Evolutionary conservation across 2,888 invertebrate species (phyloP), one percentile per base, ranked within the genome.

Genomic region (Linyphia triangularis): DNA sequence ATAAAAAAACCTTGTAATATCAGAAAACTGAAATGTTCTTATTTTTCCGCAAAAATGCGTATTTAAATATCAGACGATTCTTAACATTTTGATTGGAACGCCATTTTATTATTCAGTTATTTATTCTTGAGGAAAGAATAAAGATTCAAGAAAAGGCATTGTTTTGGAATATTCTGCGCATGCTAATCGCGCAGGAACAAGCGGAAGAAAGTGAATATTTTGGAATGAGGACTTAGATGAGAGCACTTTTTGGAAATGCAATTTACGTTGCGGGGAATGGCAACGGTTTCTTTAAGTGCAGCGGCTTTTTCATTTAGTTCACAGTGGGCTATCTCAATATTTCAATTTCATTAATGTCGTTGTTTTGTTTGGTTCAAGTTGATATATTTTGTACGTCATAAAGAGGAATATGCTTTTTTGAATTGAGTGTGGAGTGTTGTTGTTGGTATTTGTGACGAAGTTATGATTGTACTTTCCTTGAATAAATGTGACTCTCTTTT

Each of bases 81-180:
- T 79, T 69, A 67, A 57, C 51, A 61, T 70, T 82, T 82, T 82
- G 82, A 82, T 82, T 82, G 70, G 82, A 26, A 24, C 26, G 33
- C 61, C 28, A 33, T 72, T 19, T 43, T 61, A n/a, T 67, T 67
- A 67, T 67, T 67, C n/a, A 30, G 37, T 10, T 9, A 22, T 19
- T 19, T 61, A 51, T 82, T 70, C 26, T 16, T 37, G 24, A 16
- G 13, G 37, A 24, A 63, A 63, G 40, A 37, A 37, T n/a, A 33
- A 13, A 43, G 26, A 26, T 19, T 19, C 30, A 79, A 82, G 26
- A 40, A 82, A 51, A n/a, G 61, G 70, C 40, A 82, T 70, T 82
- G 70, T 82, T 82, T 70, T 16, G 37, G 69, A n/a, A 69, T 72
- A 26, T 65, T 57, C 28, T 65, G 19, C 70, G 26, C 82, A 28